phyloP scores from a whole-genome alignment of 2,888 invertebrate genomes.

The Diabrotica balteata region DNA sequence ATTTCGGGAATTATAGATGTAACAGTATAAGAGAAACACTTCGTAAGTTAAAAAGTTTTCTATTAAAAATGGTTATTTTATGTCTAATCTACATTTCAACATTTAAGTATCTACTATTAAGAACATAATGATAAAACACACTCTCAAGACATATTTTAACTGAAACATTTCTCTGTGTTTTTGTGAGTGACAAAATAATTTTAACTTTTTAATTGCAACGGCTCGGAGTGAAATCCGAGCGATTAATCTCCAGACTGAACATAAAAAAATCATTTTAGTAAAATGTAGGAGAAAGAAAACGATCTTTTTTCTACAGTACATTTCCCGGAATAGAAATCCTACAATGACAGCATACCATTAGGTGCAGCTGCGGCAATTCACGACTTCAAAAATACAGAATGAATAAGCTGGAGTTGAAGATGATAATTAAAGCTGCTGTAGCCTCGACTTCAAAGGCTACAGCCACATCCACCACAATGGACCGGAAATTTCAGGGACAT shows the following conservation, averaged over 20 bases:
- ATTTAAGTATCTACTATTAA: too few relatives aligned
- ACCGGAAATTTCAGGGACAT: background rate
- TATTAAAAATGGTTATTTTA: too few relatives aligned
- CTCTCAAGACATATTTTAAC: too few relatives aligned
- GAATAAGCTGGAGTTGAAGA: conserved; percentile 3
- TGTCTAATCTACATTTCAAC: too few relatives aligned
- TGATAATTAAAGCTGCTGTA: conserved; percentile 1
- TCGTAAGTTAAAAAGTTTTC: too few relatives aligned
- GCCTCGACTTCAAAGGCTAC: conserved; percentile 2
- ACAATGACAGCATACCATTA: conserved; percentile 2
- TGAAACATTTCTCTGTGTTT: too few relatives aligned
- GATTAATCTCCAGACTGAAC: background rate
- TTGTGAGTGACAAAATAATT: too few relatives aligned
- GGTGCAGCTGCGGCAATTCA: conserved; percentile 2
- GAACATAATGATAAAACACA: too few relatives aligned
- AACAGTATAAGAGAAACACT: too few relatives aligned
- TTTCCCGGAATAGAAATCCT: background rate
- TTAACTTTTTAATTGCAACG: background rate
- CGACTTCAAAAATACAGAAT: conserved; percentile 3
- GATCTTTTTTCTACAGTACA: background rate
- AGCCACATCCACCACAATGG: background rate
- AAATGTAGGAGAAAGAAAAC: conserved; percentile 1
- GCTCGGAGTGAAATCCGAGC: background rate
- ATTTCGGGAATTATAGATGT: too few relatives aligned
- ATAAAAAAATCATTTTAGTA: background rate